A percentile compares a stretch with the other conserved stretches of the same genome.
These are phyloP conservation scores for Drosophila watanabei DNA, from an alignment of 1,140 invertebrate species.

Conservation along the genomic window DNA sequence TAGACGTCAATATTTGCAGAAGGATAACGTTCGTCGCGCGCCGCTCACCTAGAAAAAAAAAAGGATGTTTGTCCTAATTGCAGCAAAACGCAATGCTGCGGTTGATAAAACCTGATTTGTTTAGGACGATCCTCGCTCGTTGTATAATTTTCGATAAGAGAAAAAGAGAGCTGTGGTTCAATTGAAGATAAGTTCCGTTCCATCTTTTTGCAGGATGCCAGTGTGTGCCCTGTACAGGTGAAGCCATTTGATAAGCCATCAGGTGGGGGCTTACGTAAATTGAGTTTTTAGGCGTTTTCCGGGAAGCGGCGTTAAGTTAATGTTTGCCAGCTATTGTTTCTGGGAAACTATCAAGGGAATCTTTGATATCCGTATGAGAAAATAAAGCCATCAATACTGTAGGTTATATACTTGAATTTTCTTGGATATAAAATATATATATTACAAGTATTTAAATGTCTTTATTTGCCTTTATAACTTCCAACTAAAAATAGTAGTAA, in stretches of 20 bases:
- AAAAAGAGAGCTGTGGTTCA: conserved; percentile 39
- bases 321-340: conserved; percentile 76
- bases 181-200: conserved; percentile 65
- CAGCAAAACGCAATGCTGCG: conserved; percentile 58
- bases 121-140: conserved; percentile 58
- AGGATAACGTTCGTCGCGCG: conserved; percentile 66
- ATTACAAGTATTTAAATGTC: too few species aligned
- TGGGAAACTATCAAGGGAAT: conserved; percentile 52
- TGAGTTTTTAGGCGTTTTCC: conserved; percentile 64
- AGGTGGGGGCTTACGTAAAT: conserved; percentile 55
- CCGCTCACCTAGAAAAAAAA: conserved; percentile 40
- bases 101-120: conserved; percentile 77
- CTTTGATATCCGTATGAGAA: neutral
- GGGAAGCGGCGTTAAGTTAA: conserved; percentile 74
- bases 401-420: neutral
- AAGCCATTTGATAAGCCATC: conserved; percentile 58
- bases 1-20: conserved; percentile 76
- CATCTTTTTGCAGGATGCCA: conserved; percentile 64
- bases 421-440: neutral
- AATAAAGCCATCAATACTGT: neutral
- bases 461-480: too few species aligned
- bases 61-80: conserved; percentile 80
- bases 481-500: neutral
- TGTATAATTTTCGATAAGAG: conserved; percentile 73
- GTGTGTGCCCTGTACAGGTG: conserved; percentile 66